Evolutionary conservation across 2,888 invertebrate species (phyloP).

Genomic region (Ochlodes sylvanus): DNA sequence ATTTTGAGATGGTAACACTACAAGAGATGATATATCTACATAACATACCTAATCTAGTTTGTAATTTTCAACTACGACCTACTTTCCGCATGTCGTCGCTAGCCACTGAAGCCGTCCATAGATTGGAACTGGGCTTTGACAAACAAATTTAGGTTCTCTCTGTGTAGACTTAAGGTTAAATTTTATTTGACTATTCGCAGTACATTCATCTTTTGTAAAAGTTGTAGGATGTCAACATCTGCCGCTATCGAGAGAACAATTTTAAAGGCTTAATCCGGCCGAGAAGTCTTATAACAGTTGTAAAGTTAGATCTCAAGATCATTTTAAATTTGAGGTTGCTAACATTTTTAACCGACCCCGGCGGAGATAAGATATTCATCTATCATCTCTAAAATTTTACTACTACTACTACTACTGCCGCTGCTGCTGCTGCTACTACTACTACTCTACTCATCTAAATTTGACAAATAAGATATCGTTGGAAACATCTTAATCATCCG

Average conservation of each 20-base stretch:
- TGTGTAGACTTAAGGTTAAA: neutral
- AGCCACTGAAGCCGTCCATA: constrained; percentile 24
- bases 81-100: constrained; percentile 16
- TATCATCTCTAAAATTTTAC: too few species aligned
- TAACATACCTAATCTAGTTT: constrained; percentile 29
- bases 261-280: too few species aligned
- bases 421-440: too few species aligned
- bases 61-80: constrained; percentile 33
- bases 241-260: neutral
- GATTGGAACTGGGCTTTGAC: neutral
- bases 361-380: too few species aligned
- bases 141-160: constrained; percentile 4
- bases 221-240: neutral
- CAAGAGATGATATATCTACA: constrained; percentile 4
- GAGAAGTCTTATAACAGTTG: too few species aligned
- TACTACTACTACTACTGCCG: too few species aligned
- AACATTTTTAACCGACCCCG: too few species aligned
- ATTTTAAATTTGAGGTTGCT: too few species aligned
- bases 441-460: too few species aligned
- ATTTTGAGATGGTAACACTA: neutral
- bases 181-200: neutral
- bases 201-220: neutral
- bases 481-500: too few species aligned
- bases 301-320: too few species aligned
- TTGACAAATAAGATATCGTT: too few species aligned